These are phyloP conservation scores for Ctenopoma multispine DNA, from an alignment of 2,797 vertebrate genomes.

Conservation along the genomic window DNA sequence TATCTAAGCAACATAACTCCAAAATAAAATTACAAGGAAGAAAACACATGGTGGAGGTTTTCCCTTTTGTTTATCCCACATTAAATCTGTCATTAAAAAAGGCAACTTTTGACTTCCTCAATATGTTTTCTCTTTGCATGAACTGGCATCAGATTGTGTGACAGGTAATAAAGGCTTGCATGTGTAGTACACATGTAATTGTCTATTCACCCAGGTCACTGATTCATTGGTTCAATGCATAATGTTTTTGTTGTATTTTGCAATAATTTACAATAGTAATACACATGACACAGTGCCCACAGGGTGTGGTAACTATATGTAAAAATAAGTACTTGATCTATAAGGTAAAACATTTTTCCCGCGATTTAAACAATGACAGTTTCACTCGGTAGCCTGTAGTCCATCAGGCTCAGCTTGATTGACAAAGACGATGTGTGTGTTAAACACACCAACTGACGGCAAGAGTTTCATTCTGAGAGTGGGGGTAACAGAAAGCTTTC, in stretches of 20 bases:
- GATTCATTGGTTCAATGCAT: constrained; percentile 42
- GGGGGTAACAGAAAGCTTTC: not conserved
- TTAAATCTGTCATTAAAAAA: constrained; percentile 52
- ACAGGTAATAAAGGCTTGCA: constrained; percentile 25
- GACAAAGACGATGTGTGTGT: constrained; percentile 5
- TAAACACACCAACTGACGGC: constrained; percentile 2
- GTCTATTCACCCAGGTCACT: constrained; percentile 13
- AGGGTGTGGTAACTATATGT: not conserved
- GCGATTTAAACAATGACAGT: not conserved
- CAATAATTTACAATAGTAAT: not conserved
- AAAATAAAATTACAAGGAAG: constrained; percentile 67
- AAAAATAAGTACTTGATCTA: not conserved
- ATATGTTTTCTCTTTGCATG: constrained; percentile 12
- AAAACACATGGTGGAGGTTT: constrained; percentile 31
- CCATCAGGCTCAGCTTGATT: not conserved
- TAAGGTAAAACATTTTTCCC: not conserved
- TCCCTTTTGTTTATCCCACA: constrained; percentile 49
- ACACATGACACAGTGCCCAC: not conserved
- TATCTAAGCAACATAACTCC: constrained; percentile 46
- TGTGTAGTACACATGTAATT: not conserved
- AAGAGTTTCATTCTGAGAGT: not conserved
- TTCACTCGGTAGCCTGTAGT: not conserved
- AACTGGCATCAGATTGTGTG: constrained; percentile 34
- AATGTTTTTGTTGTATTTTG: constrained; percentile 24
- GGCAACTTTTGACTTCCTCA: constrained; percentile 49